Evolutionary conservation across 2,797 vertebrate species (phyloP), one percentile per base, ranked within the genome.

Genomic region (Enteromius mattozi): DNA sequence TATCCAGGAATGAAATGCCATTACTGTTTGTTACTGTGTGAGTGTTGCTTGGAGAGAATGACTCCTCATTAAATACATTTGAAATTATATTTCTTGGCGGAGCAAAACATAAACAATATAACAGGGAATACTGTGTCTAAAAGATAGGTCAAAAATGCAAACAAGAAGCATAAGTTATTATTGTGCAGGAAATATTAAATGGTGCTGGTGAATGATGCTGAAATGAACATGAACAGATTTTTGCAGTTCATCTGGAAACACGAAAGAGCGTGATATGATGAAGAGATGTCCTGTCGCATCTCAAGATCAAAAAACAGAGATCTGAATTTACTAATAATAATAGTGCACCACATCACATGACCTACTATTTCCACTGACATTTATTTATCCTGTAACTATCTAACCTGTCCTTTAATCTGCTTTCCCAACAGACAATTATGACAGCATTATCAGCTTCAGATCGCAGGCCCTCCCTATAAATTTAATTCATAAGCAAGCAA

Each of bases 361-460:
- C 35, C 19, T 45, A 70, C 12, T 12, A n/a, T 42, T 70, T 70
- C 40, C 37, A 70, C 40, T 70, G 68, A 16, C 37, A 14, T n/a
- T 70, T 70, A 68, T 68, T 68, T 37, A 68, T 68, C 65, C 65
- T 37, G 65, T 21, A 68, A 37, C 8, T 68, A 68, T 68, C 65
- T 68, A 9, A 70, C 37, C 68, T 70, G 37, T 14, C 68, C 37
- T 70, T 24, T 70, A 45, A 42, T 45, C n/a, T 70, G 40, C 40
- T 45, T 70, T 45, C 21, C 37, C 12, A 40, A 45, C 68, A 75
- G 72, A 12, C 5, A 27, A 33, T 74, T 30, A 51, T 33, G n/a
- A 74, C 27, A 30, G 45, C 12, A 4, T 10, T 19, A 74, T 33
- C 8, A 54, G 30, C 17, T 54, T 74, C 47, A 51, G 47, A 19